Base-by-base conservation (phyloP, 2,113 vertebrate species). In the Chelonoidis abingdonii region DNA sequence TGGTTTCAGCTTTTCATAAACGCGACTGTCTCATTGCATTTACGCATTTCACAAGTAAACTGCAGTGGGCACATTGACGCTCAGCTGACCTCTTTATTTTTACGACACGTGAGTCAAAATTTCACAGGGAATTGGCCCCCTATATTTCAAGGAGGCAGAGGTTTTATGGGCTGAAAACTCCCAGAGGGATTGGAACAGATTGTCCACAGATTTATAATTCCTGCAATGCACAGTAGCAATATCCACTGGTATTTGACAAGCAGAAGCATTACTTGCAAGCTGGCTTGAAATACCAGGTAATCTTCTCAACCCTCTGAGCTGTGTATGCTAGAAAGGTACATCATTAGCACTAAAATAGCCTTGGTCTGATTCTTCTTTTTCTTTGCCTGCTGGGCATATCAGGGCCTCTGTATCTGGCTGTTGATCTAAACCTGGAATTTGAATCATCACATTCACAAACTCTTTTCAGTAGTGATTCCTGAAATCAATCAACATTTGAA, bases 11-110 rank as follows among this genome's bases (percentile, higher is more conserved):
- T 52, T 80, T 38, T 53, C 11, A 1, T 2, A 1, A 85, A 47
- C 52, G 6, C 4, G 80, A 2, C 44, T 29, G 9, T 29, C 56
- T 56, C 2, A 1, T 16, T 24, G 49, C 4, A 9, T 44, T 50
- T 13, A 0, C 8, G 6, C 5, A 38, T 38, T 47, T 44, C 38
- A 5, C 5, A 11, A 65, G 17, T 19, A 24, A 79, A 62, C 79
- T 0, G 12, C 50, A 12, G 6, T 1, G 2, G 80, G 38, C 16
- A 2, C 1, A 10, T 75, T 17, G n/a, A 53, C 8, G 22, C n/a
- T 27, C 25, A 52, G 57, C 41, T 65, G 62, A 53, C 7, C 10
- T 62, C 62, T 50, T 53, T 2, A 0, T 8, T 53, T 38, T 50
- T 10, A 2, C 1, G 16, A 53, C 41, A 83, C 25, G 10, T 29